phyloP scores from a whole-genome alignment of 2,888 invertebrate genomes.

The Lydus trimaculatus region DNA sequence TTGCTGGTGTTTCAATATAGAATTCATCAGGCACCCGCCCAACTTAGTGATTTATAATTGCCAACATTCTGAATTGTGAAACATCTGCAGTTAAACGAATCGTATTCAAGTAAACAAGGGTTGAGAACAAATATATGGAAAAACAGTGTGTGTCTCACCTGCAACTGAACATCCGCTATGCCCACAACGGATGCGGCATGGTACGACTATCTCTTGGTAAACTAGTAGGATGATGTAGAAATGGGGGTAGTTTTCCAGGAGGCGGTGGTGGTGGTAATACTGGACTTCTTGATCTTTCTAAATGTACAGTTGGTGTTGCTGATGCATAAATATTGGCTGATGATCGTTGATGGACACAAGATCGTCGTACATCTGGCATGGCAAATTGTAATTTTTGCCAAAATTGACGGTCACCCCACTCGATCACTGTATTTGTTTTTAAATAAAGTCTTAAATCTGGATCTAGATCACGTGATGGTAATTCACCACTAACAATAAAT shows the following conservation, averaged over 20 bases:
- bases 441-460: slow-evolving; percentile 89
- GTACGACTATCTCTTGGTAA: slow-evolving; percentile 63
- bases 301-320: slow-evolving; percentile 58
- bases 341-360: slow-evolving; percentile 70
- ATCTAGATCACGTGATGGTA: slow-evolving; percentile 88
- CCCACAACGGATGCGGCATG: slow-evolving; percentile 78
- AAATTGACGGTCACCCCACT: slow-evolving; percentile 94
- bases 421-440: slow-evolving; percentile 89
- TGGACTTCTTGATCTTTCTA: slow-evolving; percentile 66
- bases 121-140: slow-evolving; percentile 34
- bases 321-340: slow-evolving; percentile 78
- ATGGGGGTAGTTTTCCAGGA: slow-evolving; percentile 69
- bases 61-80: slow-evolving; percentile 15
- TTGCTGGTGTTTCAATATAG: too few relatives aligned
- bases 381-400: slow-evolving; percentile 96
- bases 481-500: slow-evolving; percentile 88
- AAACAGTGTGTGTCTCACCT: slow-evolving; percentile 47
- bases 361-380: slow-evolving; percentile 80
- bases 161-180: slow-evolving; percentile 75
- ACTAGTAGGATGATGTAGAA: slow-evolving; percentile 61
- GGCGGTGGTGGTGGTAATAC: slow-evolving; percentile 67
- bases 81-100: slow-evolving; percentile 37
- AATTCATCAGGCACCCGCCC: not conserved
- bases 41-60: slow-evolving; percentile 17
- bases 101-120: slow-evolving; percentile 38